Percentiles rank a stretch among this genome's conserved stretches.
phyloP scores from a whole-genome alignment of 2,113 vertebrate genomes.

The Stigmatopora nigra region DNA sequence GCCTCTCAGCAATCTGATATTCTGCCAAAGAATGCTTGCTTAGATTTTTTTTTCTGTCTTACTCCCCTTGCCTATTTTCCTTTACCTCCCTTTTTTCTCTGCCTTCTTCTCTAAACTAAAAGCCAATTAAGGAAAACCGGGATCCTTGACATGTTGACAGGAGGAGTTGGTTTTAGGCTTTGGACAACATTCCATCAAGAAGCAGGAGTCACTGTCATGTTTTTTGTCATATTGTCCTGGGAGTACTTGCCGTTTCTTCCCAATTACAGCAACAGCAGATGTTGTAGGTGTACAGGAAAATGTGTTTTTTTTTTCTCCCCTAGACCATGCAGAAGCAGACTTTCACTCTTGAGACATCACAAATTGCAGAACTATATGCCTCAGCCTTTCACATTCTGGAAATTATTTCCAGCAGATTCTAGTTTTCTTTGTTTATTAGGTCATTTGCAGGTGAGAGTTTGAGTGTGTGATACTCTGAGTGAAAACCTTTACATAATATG shows the following conservation, averaged over 20 bases:
- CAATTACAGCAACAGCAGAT: conserved; percentile 21
- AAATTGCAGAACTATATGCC: not conserved
- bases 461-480: not conserved
- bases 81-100: conserved; percentile 23
- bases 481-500: not conserved
- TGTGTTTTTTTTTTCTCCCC: not conserved
- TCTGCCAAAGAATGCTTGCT: conserved; percentile 54
- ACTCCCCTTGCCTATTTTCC: conserved; percentile 24
- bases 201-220: conserved; percentile 34
- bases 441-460: not conserved
- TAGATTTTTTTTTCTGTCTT: conserved; percentile 36
- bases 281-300: conserved; percentile 12
- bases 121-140: conserved; percentile 61
- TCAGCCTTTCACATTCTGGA: conserved; percentile 9
- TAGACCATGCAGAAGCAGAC: conserved; percentile 7
- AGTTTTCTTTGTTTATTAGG: not conserved
- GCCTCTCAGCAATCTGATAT: conserved; percentile 53
- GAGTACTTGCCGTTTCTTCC: conserved; percentile 29
- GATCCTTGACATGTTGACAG: conserved; percentile 39
- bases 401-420: not conserved
- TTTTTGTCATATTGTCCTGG: conserved; percentile 24
- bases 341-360: conserved; percentile 9
- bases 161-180: conserved; percentile 23
- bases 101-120: conserved; percentile 31
- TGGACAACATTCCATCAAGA: conserved; percentile 29